phyloP scores from a whole-genome alignment of 1,140 invertebrate species.

The Tetragonula clypearis region DNA sequence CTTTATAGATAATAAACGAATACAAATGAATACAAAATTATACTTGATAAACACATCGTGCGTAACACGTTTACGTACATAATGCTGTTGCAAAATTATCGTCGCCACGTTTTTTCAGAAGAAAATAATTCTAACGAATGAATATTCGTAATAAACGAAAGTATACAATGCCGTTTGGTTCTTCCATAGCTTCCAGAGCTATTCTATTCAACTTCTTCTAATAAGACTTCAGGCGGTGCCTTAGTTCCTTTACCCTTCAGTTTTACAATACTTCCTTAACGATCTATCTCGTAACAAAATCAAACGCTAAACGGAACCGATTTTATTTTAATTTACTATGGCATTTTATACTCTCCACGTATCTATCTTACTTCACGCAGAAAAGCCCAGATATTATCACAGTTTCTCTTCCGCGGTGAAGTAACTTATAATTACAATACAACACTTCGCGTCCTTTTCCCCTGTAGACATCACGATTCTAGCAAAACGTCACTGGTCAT shows the following conservation, averaged over 20 bases:
- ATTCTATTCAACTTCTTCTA: background rate
- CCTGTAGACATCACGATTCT: constrained; percentile 30
- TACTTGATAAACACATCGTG: background rate
- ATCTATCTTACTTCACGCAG: constrained; percentile 31
- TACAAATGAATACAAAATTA: background rate
- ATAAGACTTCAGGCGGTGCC: background rate
- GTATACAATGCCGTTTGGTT: background rate
- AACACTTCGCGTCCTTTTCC: constrained; percentile 37
- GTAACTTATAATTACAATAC: constrained; percentile 59
- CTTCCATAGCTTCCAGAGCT: background rate
- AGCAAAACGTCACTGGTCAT: constrained; percentile 14
- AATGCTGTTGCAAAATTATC: background rate
- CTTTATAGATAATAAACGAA: background rate
- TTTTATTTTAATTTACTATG: constrained; percentile 40
- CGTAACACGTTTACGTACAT: background rate
- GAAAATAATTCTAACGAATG: background rate
- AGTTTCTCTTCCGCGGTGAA: constrained; percentile 57
- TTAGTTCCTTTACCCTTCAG: background rate
- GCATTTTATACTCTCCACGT: constrained; percentile 10
- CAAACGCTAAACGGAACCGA: constrained; percentile 9
- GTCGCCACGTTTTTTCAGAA: no score
- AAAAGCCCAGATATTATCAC: constrained; percentile 59
- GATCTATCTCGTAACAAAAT: constrained; percentile 39
- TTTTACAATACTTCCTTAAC: constrained; percentile 14
- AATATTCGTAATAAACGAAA: background rate